Evolutionary conservation across 2,888 invertebrate genomes (phyloP).

Genomic region (Blastobasis adustella): DNA sequence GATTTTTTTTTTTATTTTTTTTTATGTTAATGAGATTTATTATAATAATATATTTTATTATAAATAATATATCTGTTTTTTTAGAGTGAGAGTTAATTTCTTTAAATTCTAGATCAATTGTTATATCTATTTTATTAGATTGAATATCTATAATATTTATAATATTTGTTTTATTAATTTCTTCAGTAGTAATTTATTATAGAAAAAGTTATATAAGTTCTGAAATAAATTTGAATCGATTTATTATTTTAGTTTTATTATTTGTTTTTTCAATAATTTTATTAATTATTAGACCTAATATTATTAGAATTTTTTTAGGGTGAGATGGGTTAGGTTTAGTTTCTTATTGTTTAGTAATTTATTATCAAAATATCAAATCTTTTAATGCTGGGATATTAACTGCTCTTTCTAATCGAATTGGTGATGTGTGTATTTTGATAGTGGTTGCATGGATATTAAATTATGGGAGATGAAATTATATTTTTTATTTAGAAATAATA

Average conservation of each 20-base stretch:
- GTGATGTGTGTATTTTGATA: conserved; percentile 80
- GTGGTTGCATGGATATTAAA: conserved; percentile 73
- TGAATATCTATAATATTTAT: conserved; percentile 79
- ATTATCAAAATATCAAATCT: too few species aligned
- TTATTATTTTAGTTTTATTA: too few species aligned
- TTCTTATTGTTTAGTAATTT: too few species aligned
- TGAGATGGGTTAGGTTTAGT: too few species aligned
- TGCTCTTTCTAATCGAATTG: too few species aligned
- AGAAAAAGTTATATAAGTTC: conserved; percentile 76
- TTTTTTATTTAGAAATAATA: conserved; percentile 70
- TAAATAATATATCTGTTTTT: conserved; percentile 58
- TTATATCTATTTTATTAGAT: too few species aligned
- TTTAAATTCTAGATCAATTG: conserved; percentile 73
- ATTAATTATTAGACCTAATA: too few species aligned
- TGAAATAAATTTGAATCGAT: conserved; percentile 76
- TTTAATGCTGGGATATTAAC: too few species aligned
- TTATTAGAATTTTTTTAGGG: too few species aligned
- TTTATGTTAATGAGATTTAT: conserved; percentile 54
- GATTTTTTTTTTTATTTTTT: conserved; percentile 63
- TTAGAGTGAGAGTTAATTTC: conserved; percentile 73
- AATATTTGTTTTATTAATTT: conserved; percentile 78
- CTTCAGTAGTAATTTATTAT: conserved; percentile 78
- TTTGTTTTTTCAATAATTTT: too few species aligned
- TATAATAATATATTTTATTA: conserved; percentile 59
- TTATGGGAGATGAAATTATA: conserved; percentile 72